Evolutionary conservation across 2,888 invertebrate genomes (phyloP).

Genomic region (Pasiphila rectangulata): DNA sequence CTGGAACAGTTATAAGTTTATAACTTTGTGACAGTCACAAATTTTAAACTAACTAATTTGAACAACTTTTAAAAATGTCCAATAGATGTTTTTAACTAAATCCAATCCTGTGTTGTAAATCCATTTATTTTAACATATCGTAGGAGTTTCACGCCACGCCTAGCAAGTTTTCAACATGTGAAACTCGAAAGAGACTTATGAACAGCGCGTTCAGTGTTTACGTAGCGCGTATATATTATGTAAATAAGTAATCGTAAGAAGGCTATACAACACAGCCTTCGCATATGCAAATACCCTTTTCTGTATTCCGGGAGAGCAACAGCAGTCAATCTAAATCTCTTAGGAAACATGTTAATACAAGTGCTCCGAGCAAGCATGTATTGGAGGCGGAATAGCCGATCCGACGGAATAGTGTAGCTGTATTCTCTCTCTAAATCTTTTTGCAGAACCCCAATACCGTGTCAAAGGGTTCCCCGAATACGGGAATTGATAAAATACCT

Average conservation of each 20-base stretch:
- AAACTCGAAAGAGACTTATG: no score
- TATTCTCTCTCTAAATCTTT: constrained; percentile 28
- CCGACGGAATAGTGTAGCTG: constrained; percentile 30
- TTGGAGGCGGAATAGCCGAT: constrained; percentile 29
- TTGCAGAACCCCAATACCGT: constrained; percentile 22
- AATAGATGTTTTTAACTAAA: no score
- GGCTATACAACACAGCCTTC: constrained; percentile 12
- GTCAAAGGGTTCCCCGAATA: constrained; percentile 34
- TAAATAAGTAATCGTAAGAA: not conserved
- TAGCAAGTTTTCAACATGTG: no score
- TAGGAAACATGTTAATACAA: constrained; percentile 15
- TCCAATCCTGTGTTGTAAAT: no score
- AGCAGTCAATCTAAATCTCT: constrained; percentile 17
- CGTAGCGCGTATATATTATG: not conserved
- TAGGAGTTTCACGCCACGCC: no score
- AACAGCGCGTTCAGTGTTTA: no score
- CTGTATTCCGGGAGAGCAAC: constrained; percentile 8
- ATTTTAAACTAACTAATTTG: no score
- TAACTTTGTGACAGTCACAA: no score
- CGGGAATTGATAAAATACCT: constrained; percentile 27
- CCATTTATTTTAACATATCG: no score
- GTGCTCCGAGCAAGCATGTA: no score
- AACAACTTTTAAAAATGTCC: no score
- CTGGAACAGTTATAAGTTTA: no score
- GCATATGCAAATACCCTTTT: constrained; percentile 9